Evolutionary conservation across 2,888 invertebrate genomes (phyloP).

Genomic region (Taphrorychus bicolor): DNA sequence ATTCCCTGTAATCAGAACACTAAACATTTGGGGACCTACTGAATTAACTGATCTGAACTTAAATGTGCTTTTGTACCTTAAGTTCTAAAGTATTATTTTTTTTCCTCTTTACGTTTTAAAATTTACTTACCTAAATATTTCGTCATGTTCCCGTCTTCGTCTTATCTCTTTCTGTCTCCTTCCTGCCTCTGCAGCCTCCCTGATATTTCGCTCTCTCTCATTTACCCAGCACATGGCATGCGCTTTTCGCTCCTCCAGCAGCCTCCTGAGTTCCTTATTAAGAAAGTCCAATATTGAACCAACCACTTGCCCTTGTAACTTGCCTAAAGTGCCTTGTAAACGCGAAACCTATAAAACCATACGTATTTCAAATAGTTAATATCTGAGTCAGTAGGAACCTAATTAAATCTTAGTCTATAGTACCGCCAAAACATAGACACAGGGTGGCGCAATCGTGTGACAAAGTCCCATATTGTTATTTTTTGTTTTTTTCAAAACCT

Average conservation of each 20-base stretch:
- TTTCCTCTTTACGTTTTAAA: neutral
- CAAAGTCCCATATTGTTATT: too few species aligned
- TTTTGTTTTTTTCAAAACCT: too few species aligned
- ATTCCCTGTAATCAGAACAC: too few species aligned
- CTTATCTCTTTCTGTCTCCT: slow-evolving; percentile 77
- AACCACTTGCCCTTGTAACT: slow-evolving; percentile 75
- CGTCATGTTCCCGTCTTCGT: slow-evolving; percentile 76
- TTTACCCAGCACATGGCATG: slow-evolving; percentile 82
- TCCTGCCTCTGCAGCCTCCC: slow-evolving; percentile 84
- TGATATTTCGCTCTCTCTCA: slow-evolving; percentile 75
- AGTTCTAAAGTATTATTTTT: too few species aligned
- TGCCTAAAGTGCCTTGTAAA: slow-evolving; percentile 69
- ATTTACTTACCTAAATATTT: slow-evolving; percentile 73
- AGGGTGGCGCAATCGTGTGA: neutral
- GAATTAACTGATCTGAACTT: too few species aligned
- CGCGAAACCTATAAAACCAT: slow-evolving; percentile 62
- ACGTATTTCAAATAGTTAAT: too few species aligned
- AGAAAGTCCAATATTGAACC: slow-evolving; percentile 77
- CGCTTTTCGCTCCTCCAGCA: slow-evolving; percentile 79
- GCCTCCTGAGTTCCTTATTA: slow-evolving; percentile 77
- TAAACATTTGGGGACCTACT: too few species aligned
- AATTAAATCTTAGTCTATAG: neutral
- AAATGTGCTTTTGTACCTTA: too few species aligned
- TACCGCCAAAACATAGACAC: neutral
- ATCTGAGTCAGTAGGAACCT: too few species aligned